Base-by-base conservation (phyloP, 2,888 invertebrate genomes). In the Brachypalpus laphriformis region DNA sequence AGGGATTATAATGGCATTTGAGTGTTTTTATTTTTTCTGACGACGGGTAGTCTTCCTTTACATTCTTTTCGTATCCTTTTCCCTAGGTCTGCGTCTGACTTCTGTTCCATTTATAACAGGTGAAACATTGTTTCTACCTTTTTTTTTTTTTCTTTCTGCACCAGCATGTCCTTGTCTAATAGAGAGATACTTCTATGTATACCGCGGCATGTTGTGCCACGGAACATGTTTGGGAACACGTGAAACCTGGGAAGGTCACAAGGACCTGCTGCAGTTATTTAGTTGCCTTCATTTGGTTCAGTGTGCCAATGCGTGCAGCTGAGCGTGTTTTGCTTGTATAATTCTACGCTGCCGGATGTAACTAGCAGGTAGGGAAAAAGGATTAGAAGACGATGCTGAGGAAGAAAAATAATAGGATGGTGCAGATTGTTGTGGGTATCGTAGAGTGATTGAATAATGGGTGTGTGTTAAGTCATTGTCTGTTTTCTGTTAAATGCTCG, bases 41-140 rank as follows among this genome's bases (percentile, higher is more conserved):
- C 20, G 42, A 11, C 8, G n/a, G n/a, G n/a, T n/a, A n/a, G n/a
- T n/a, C n/a, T n/a, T n/a, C n/a, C n/a, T n/a, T n/a, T n/a, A n/a
- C n/a, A n/a, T 20, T 25, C 8, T 11, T 25, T 65, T 71, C 11
- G 28, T 54, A 8, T 37, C 22, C 22, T 49, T 49, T 72, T 51
- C 2, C 57, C 57, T 78, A 66, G 31, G 80, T 80, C 51, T 83
- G 83, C 61, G 47, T 3, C 47, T 74, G 80, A 72, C 34, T 51
- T 20, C 49, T 72, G 16, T 68, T 70, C 40, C 68, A 80, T 83
- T 68, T 65, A 25, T 63, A 75, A 80, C 83, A 83, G 80, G 82
- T 74, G 78, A 83, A 63, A 68, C 47, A 78, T 34, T 45, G 59
- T 59, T 49, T 68, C 57, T 70, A 22, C 6, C n/a, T 47, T 2